phyloP scores from a whole-genome alignment of 2,888 invertebrate genomes.

The Epinotia demarniana region DNA sequence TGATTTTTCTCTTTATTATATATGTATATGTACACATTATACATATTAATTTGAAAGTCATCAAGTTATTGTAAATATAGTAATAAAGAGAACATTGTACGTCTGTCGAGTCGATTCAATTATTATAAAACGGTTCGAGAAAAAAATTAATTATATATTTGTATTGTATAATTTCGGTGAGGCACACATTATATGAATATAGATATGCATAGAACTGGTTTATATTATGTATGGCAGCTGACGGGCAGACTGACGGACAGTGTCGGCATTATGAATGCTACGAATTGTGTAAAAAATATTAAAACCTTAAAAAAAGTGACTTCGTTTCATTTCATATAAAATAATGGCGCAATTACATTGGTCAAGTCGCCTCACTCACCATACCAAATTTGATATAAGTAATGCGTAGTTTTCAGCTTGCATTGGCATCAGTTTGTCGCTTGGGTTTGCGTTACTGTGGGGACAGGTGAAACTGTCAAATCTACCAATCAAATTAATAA shows the following conservation, averaged over 20 bases:
- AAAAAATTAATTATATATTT: slow-evolving; percentile 77
- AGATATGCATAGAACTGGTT: slow-evolving; percentile 66
- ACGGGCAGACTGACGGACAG: slow-evolving; percentile 70
- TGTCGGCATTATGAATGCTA: slow-evolving; percentile 86
- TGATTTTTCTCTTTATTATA: slow-evolving; percentile 83
- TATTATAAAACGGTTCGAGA: slow-evolving; percentile 53
- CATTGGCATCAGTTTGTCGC: too few relatives aligned
- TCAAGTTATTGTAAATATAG: slow-evolving; percentile 82
- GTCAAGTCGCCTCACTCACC: background rate
- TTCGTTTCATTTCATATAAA: slow-evolving; percentile 70
- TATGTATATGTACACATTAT: slow-evolving; percentile 81
- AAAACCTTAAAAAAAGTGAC: slow-evolving; percentile 81
- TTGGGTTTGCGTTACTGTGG: too few relatives aligned
- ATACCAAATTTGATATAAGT: too few relatives aligned
- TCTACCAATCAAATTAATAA: too few relatives aligned
- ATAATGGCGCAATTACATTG: slow-evolving; percentile 1
- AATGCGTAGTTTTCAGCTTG: background rate
- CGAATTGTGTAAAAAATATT: slow-evolving; percentile 86
- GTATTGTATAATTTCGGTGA: slow-evolving; percentile 77
- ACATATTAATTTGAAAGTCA: slow-evolving; percentile 80
- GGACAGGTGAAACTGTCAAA: too few relatives aligned
- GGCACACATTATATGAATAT: slow-evolving; percentile 65
- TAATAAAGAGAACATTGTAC: slow-evolving; percentile 66
- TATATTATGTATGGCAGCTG: slow-evolving; percentile 69
- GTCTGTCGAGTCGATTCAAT: slow-evolving; percentile 72